Conservation (phyloP, 1,140 invertebrate species). For the Eupeodes corollae region DNA sequence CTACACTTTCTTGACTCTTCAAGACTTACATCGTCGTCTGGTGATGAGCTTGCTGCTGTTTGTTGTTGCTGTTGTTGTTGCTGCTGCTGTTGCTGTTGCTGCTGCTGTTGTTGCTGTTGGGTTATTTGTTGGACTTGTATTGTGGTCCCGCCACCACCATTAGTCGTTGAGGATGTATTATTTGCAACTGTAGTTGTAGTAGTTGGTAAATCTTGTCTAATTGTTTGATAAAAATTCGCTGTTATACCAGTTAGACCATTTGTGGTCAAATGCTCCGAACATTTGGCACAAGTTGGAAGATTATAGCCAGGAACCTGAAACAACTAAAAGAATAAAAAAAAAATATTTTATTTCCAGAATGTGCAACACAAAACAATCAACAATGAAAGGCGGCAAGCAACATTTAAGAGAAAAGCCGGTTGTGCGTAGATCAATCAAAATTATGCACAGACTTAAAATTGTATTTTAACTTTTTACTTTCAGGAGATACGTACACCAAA, state of each 20-base stretch:
- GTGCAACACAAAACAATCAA: too few species aligned
- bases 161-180: conserved; percentile 10
- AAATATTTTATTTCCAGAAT: not conserved
- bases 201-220: conserved; percentile 13
- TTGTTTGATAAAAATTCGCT: conserved; percentile 30
- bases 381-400: too few species aligned
- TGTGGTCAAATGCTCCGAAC: conserved; percentile 34
- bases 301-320: conserved; percentile 37
- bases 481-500: too few species aligned
- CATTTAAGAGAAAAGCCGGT: not conserved
- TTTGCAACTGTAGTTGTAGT: conserved; percentile 7
- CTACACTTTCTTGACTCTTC: not conserved
- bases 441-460: too few species aligned
- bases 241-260: conserved; percentile 8
- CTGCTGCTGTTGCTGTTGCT: conserved; percentile 9
- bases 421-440: not conserved
- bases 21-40: not conserved
- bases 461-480: too few species aligned
- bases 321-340: conserved; percentile 18
- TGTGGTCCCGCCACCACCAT: not conserved
- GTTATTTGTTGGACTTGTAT: conserved; percentile 5
- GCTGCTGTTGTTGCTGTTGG: conserved; percentile 16
- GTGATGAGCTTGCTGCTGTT: not conserved
- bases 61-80: conserved; percentile 2
- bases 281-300: conserved; percentile 36